Evolutionary conservation across 2,113 vertebrate species (phyloP).

Genomic region (Natator depressus): DNA sequence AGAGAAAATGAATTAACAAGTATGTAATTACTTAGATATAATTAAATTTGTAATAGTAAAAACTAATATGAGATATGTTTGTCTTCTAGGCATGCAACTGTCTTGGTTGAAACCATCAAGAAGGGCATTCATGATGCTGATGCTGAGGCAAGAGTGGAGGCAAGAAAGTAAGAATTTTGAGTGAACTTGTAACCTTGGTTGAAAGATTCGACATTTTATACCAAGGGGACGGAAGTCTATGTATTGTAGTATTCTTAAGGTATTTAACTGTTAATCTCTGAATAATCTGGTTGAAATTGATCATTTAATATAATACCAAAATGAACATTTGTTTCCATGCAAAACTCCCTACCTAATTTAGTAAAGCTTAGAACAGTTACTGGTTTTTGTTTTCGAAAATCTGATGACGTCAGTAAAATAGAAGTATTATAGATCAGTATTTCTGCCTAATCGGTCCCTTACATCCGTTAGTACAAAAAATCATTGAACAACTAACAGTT

Average conservation of each 20-base stretch:
- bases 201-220: background rate
- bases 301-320: background rate
- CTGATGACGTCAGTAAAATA: background rate
- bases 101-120: conserved; percentile 96
- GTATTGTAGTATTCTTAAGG: background rate
- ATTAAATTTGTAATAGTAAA: background rate
- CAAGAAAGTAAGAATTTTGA: conserved; percentile 90
- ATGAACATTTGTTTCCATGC: background rate
- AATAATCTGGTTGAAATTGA: background rate
- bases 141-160: conserved; percentile 95
- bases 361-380: background rate
- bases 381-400: background rate
- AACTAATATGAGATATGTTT: conserved; percentile 25
- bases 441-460: background rate
- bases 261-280: background rate
- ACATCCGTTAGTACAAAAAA: background rate
- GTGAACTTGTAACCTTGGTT: background rate
- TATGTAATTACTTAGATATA: background rate
- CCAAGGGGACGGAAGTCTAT: background rate
- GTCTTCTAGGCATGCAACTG: conserved; percentile 87
- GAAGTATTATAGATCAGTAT: background rate
- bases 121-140: conserved; percentile 97
- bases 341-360: background rate
- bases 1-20: background rate
- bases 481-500: background rate